Evolutionary conservation across 1,140 invertebrate genomes (phyloP), one percentile per base, ranked within the genome.

Genomic region (Hesperophylax magnus): DNA sequence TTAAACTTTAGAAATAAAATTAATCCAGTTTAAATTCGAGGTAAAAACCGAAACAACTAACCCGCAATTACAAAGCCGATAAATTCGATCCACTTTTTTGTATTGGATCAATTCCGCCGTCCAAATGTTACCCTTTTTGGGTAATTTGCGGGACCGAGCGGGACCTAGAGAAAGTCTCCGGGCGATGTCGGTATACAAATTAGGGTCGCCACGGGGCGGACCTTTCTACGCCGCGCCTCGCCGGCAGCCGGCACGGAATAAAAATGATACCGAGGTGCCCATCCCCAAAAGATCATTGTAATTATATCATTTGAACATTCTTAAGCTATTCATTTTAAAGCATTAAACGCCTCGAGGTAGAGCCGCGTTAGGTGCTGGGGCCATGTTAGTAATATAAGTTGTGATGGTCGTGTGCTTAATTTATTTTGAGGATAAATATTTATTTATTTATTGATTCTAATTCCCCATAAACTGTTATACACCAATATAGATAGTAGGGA

Each of bases 271-370:
- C 18, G 78, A 74, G 58, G 15, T 47, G 69, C 27, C 81, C 56
- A 60, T 56, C 71, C 76, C 77, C 58, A 39, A 83, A 54, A 74
- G 72, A 83, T 81, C 77, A 81, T 81, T 81, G 77, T 83, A 83
- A 83, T 83, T 83, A 83, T 83, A 81, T 83, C 82, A 83, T 81
- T 83, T 76, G 82, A 81, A 69, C 76, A 72, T 78, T 77, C 71
- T 83, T 83, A 83, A 81, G 77, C 82, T 83, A 83, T 83, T 83
- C 78, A 80, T 80, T 83, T 83, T 75, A 61, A 61, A 65, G 58
- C 65, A 75, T 80, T 63, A 77, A 77, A 47, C 31, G 56, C 60
- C 58, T 34, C 54, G 31, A 27, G 75, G 60, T 24, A 34, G 31
- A 61, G 5, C 34, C 22, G 52, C 22, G 54, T 39, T 18, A 58